Percentiles rank a stretch among this genome's conserved stretches.
phyloP scores from a whole-genome alignment of 2,888 invertebrate genomes.

The Agrotis ipsilon region DNA sequence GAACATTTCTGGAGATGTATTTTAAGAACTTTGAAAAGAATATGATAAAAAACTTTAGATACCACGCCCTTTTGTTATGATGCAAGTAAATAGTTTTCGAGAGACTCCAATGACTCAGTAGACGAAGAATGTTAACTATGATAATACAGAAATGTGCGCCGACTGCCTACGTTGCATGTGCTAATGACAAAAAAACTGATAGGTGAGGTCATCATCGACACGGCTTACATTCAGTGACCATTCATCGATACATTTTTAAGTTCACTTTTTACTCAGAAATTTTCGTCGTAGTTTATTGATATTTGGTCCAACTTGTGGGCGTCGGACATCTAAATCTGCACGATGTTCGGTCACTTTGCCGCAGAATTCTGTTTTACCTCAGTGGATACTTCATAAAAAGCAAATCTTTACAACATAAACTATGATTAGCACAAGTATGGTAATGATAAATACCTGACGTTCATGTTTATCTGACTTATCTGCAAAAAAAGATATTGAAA shows the following conservation, averaged over 20 bases:
- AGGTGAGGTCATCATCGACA: conserved; percentile 77
- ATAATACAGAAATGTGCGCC: conserved; percentile 67
- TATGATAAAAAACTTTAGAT: conserved; percentile 32
- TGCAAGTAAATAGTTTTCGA: conserved; percentile 62
- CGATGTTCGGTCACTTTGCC: conserved; percentile 65
- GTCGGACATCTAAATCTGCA: conserved; percentile 70
- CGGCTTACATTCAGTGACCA: conserved; percentile 67
- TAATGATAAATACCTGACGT: conserved; percentile 60
- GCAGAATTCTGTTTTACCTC: conserved; percentile 60
- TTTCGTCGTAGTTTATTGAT: conserved; percentile 68
- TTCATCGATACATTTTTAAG: conserved; percentile 63
- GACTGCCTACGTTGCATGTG: conserved; percentile 62
- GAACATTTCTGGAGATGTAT: conserved; percentile 36
- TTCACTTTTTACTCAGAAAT: conserved; percentile 63
- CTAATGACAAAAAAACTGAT: conserved; percentile 78
- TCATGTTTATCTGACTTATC: conserved; percentile 67
- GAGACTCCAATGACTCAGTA: conserved; percentile 71
- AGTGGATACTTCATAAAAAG: conserved; percentile 63
- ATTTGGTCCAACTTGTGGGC: conserved; percentile 70
- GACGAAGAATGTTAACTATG: conserved; percentile 71
- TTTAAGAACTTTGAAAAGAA: conserved; percentile 31
- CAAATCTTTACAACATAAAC: conserved; percentile 54
- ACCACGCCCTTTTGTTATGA: conserved; percentile 71
- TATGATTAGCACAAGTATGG: conserved; percentile 20
- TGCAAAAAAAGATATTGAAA: conserved; percentile 42